phyloP scores from a whole-genome alignment of 2,888 invertebrate species.

The Andrena minutula region DNA sequence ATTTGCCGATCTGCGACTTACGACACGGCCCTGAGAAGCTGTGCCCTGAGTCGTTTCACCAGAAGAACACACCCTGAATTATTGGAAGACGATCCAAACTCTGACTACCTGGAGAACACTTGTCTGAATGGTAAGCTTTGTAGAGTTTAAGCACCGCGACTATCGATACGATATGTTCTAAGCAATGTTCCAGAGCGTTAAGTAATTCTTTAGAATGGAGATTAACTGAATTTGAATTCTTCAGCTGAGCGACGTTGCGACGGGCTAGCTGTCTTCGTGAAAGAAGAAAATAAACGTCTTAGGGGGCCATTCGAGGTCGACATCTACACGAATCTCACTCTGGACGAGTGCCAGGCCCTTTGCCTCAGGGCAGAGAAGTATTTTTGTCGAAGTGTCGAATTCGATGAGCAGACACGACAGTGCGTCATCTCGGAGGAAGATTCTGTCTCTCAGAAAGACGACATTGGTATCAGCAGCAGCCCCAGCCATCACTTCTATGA shows the following conservation, averaged over 20 bases:
- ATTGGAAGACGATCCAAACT: slow-evolving; percentile 93
- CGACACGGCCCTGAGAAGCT: slow-evolving; percentile 91
- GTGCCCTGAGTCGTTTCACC: slow-evolving; percentile 93
- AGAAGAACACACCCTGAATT: slow-evolving; percentile 94
- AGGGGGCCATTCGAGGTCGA: slow-evolving; percentile 96
- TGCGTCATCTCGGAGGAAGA: slow-evolving; percentile 97
- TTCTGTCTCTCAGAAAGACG: slow-evolving; percentile 95
- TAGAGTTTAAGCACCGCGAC: neutral
- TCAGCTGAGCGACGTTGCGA: slow-evolving; percentile 94
- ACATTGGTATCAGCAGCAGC: slow-evolving; percentile 93
- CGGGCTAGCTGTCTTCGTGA: slow-evolving; percentile 94
- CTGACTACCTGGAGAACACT: slow-evolving; percentile 96
- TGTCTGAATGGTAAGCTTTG: slow-evolving; percentile 91
- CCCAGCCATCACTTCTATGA: slow-evolving; percentile 95
- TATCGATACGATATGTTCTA: neutral
- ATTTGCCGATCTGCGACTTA: slow-evolving; percentile 95
- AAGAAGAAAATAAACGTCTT: slow-evolving; percentile 94
- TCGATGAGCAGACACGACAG: slow-evolving; percentile 93
- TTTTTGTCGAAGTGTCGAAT: slow-evolving; percentile 95
- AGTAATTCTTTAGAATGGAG: too few species aligned
- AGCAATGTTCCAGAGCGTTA: neutral
- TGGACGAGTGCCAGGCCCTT: slow-evolving; percentile 95
- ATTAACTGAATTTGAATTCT: neutral
- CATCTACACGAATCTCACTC: slow-evolving; percentile 93
- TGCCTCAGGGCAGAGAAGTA: slow-evolving; percentile 95